A percentile compares a stretch with the other conserved stretches of the same genome.
phyloP scores from a whole-genome alignment of 1,140 invertebrate species.

The Camponotus vicinus region DNA sequence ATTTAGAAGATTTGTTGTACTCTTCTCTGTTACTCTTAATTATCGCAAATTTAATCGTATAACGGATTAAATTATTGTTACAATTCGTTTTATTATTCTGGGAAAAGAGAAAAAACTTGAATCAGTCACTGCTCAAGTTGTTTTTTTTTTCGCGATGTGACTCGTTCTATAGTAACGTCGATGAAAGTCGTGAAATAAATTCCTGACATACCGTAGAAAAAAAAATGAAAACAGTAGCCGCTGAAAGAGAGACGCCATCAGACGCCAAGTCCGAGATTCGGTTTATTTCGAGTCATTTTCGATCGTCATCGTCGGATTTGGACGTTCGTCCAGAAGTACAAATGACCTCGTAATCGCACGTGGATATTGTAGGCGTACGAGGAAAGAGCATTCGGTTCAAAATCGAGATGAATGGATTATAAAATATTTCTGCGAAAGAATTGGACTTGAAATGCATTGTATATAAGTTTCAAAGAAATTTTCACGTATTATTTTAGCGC shows the following conservation, averaged over 20 bases:
- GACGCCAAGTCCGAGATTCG: slow-evolving; percentile 19
- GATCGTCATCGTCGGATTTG: slow-evolving; percentile 57
- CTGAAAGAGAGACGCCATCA: not conserved
- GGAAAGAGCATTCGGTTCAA: slow-evolving; percentile 23
- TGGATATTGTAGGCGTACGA: slow-evolving; percentile 10
- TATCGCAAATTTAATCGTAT: not conserved
- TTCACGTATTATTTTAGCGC: not conserved
- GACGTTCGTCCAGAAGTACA: slow-evolving; percentile 7
- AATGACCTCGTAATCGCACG: slow-evolving; percentile 19
- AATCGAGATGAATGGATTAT: slow-evolving; percentile 6
- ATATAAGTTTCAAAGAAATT: not conserved
- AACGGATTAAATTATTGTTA: not conserved
- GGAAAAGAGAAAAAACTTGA: not conserved
- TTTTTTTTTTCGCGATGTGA: not conserved
- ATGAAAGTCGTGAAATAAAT: not conserved
- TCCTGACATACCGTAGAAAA: slow-evolving; percentile 12
- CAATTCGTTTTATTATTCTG: not conserved
- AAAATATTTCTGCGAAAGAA: slow-evolving; percentile 4
- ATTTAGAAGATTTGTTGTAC: not conserved
- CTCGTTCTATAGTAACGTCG: not conserved
- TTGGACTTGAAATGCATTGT: not conserved
- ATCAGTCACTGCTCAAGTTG: not conserved
- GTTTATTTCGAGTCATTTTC: slow-evolving; percentile 53
- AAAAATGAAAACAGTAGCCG: slow-evolving; percentile 24
- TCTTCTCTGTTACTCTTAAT: not conserved